A percentile compares a stretch with the other conserved stretches of the same genome.
These are phyloP conservation scores for Bergia puertoricense DNA, from an alignment of 92 coral and sea anemone genomes.

Conservation along the genomic window DNA sequence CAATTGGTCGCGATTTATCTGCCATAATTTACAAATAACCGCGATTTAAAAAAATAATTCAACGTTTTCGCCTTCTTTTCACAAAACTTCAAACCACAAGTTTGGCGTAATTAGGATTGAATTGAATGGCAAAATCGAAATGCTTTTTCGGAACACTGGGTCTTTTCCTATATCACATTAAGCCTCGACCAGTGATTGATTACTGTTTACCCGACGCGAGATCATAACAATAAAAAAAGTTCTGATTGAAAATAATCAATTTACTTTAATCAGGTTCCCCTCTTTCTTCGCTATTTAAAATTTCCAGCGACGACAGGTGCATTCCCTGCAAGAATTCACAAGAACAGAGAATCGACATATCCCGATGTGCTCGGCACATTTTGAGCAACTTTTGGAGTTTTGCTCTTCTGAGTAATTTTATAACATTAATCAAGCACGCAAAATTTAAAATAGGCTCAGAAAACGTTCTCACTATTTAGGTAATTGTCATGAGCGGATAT, in stretches of 20 bases:
- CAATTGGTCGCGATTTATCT: constrained; percentile 22
- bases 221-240: neutral
- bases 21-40: neutral
- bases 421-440: no score
- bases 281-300: neutral
- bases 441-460: no score
- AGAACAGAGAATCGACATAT: no score
- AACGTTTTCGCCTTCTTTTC: neutral
- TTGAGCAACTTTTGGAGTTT: no score
- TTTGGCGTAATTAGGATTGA: neutral
- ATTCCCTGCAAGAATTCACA: neutral
- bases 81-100: neutral
- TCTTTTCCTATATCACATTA: no score
- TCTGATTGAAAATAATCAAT: neutral
- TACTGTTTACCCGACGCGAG: neutral
- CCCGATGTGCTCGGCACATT: no score
- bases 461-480: no score
- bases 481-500: no score
- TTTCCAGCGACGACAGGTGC: neutral
- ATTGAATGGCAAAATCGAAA: neutral
- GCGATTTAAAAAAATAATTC: neutral
- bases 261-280: neutral
- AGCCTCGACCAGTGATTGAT: neutral
- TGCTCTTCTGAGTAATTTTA: no score
- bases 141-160: neutral